Percentiles rank a stretch among this genome's conserved stretches.
These are phyloP conservation scores for Charaxes varanes DNA, from an alignment of 1,140 invertebrate genomes.

Conservation along the genomic window DNA sequence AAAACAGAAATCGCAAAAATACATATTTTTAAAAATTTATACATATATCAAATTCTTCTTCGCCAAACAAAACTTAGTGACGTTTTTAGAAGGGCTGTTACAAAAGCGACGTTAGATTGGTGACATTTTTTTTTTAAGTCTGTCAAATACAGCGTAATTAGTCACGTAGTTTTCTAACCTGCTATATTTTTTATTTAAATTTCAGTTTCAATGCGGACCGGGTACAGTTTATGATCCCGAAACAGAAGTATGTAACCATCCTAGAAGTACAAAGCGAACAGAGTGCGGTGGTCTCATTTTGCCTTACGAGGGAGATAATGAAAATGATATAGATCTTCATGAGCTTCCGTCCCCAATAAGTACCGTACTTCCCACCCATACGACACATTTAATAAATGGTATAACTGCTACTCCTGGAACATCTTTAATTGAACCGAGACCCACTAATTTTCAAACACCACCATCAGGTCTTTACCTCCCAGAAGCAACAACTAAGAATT, in stretches of 20 bases:
- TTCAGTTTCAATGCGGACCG: constrained; percentile 80
- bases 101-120: no score
- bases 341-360: constrained; percentile 53
- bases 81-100: no score
- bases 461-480: constrained; percentile 5
- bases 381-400: constrained; percentile 4
- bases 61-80: no score
- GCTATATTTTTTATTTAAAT: constrained; percentile 25
- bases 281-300: constrained; percentile 65
- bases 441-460: constrained; percentile 9
- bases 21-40: no score
- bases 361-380: constrained; percentile 10
- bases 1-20: no score
- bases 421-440: constrained; percentile 1
- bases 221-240: constrained; percentile 82
- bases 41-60: no score
- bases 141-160: no score
- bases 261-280: constrained; percentile 75
- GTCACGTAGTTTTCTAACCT: no score
- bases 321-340: constrained; percentile 45
- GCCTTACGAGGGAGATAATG: constrained; percentile 20
- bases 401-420: constrained; percentile 1
- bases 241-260: constrained; percentile 80
- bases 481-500: constrained; percentile 1
- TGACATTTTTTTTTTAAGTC: no score